Conservation (phyloP, 53 echinoderm and acorn worm species). For the Astropecten irregularis region DNA sequence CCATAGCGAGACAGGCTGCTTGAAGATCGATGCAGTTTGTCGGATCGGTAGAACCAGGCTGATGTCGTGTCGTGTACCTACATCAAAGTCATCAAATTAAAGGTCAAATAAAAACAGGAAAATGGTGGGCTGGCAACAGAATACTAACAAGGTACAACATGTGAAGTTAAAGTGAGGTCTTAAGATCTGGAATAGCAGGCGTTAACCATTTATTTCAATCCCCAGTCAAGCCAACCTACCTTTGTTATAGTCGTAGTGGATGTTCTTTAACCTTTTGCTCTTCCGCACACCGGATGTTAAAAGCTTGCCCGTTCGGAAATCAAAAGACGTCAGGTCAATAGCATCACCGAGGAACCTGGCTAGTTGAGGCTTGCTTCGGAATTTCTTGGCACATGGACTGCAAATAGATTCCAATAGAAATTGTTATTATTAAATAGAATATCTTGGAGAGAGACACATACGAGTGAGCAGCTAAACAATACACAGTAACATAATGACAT, state of each 20-base stretch:
- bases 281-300: conserved; percentile 84
- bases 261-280: conserved; percentile 93
- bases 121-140: too few relatives aligned
- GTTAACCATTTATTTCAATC: too few relatives aligned
- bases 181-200: too few relatives aligned
- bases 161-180: too few relatives aligned
- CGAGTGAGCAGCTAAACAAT: neutral
- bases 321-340: conserved; percentile 94
- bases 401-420: too few relatives aligned
- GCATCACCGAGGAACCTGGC: conserved; percentile 94
- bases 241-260: conserved; percentile 95
- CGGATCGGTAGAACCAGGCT: conserved; percentile 92
- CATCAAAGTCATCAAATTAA: neutral
- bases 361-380: conserved; percentile 97
- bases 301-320: conserved; percentile 95
- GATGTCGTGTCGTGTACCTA: conserved; percentile 89
- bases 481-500: neutral
- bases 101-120: too few relatives aligned
- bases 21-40: conserved; percentile 97
- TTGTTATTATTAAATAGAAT: neutral
- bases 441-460: neutral
- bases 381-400: conserved; percentile 96
- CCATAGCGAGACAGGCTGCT: conserved; percentile 91
- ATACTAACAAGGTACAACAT: too few relatives aligned
- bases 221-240: conserved; percentile 47